phyloP scores from a whole-genome alignment of 2,113 vertebrate species.

The Balaenoptera acutorostrata region DNA sequence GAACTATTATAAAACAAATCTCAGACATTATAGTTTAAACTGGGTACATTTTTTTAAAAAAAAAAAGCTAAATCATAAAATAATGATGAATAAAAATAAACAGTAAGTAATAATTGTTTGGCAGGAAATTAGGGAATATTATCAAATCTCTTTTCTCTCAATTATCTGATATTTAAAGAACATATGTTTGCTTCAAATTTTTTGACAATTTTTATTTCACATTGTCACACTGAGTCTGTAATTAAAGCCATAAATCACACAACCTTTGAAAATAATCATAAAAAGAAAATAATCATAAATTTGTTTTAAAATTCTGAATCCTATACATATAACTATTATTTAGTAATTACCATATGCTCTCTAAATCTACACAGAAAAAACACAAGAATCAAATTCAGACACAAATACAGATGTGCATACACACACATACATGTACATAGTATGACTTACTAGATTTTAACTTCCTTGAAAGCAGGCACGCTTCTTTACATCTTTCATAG shows the following conservation, averaged over 20 bases:
- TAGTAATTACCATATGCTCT: background rate
- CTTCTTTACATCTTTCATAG: background rate
- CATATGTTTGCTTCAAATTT: background rate
- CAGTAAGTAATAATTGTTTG: background rate
- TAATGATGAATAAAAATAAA: background rate
- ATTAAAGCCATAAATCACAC: background rate
- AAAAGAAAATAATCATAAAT: background rate
- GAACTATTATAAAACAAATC: background rate
- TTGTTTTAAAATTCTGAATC: background rate
- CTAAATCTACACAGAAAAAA: background rate
- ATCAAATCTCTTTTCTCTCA: background rate
- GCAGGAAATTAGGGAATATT: background rate
- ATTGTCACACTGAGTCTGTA: background rate
- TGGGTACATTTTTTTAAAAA: accelerated
- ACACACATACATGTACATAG: accelerated
- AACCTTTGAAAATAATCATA: background rate
- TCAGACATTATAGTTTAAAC: background rate
- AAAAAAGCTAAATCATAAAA: background rate
- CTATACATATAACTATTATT: background rate
- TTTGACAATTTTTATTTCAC: background rate
- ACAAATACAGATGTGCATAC: background rate
- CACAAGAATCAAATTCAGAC: background rate
- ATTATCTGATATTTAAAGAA: background rate
- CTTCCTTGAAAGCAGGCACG: background rate
- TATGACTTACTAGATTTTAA: background rate